These are phyloP conservation scores for Conopomorpha cramerella DNA, from an alignment of 1,140 invertebrate species.

Conservation along the genomic window DNA sequence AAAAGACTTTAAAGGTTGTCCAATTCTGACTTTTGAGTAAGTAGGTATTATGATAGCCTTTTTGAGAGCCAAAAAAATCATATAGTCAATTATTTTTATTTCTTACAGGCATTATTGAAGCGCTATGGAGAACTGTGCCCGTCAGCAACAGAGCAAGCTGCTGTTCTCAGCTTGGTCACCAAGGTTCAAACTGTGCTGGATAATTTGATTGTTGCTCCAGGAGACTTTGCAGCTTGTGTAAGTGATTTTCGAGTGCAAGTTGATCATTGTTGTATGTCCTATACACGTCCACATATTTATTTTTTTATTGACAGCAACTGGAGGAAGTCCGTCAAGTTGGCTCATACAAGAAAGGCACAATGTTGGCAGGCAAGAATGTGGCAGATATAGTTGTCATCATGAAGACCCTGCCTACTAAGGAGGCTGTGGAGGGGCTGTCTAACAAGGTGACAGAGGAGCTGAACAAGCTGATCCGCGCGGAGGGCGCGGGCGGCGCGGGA, in stretches of 20 bases:
- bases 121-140: slow-evolving; percentile 90
- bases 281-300: too few relatives aligned
- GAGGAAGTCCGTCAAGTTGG: slow-evolving; percentile 96
- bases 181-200: slow-evolving; percentile 92
- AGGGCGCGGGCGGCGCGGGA: slow-evolving; percentile 31
- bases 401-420: slow-evolving; percentile 96
- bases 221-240: slow-evolving; percentile 94
- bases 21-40: too few relatives aligned
- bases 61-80: too few relatives aligned
- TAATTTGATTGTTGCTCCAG: slow-evolving; percentile 90
- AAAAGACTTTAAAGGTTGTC: too few relatives aligned
- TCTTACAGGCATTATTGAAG: slow-evolving; percentile 88
- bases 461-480: slow-evolving; percentile 68
- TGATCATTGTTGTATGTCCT: too few relatives aligned
- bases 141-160: slow-evolving; percentile 84
- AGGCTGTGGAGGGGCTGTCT: slow-evolving; percentile 89
- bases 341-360: slow-evolving; percentile 97
- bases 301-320: too few relatives aligned
- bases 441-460: slow-evolving; percentile 84
- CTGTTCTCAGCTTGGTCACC: slow-evolving; percentile 89
- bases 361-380: slow-evolving; percentile 92
- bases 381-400: slow-evolving; percentile 97
- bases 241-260: too few relatives aligned
- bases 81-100: too few relatives aligned
- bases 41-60: too few relatives aligned